Conservation (phyloP, 2,113 vertebrate genomes). For the Pteropus alecto region DNA sequence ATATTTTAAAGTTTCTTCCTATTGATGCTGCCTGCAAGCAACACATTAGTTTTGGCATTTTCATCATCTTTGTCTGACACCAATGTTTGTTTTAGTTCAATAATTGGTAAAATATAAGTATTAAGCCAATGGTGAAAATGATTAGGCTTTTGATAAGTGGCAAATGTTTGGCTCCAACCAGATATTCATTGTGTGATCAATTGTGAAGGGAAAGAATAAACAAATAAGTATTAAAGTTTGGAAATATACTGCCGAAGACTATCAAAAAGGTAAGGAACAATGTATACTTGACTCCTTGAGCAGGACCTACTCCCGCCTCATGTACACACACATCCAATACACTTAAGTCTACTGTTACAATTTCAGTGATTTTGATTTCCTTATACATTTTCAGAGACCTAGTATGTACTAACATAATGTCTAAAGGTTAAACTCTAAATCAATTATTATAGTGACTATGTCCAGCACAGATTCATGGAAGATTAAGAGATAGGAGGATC, state of each 20-base stretch:
- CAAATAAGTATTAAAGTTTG: neutral
- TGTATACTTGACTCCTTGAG: neutral
- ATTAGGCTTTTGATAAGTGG: neutral
- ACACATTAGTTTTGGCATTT: neutral
- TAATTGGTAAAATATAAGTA: neutral
- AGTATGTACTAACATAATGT: neutral
- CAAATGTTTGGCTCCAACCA: slow-evolving; percentile 24
- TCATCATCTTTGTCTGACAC: neutral
- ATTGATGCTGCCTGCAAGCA: neutral
- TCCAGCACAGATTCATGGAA: neutral
- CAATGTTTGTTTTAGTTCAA: slow-evolving; percentile 13
- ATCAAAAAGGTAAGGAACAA: neutral
- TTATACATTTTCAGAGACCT: neutral
- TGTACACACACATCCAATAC: neutral
- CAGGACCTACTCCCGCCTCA: neutral
- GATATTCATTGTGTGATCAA: neutral
- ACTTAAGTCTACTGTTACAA: neutral
- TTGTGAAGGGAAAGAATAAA: neutral
- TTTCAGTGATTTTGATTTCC: neutral
- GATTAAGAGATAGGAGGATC: neutral
- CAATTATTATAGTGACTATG: neutral
- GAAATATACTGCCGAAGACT: neutral
- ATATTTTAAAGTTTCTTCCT: neutral
- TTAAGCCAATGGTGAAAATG: neutral
- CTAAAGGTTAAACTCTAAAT: slow-evolving; percentile 1